Conservation (phyloP, 2,113 vertebrate species). For the Paramisgurnus dabryanus region DNA sequence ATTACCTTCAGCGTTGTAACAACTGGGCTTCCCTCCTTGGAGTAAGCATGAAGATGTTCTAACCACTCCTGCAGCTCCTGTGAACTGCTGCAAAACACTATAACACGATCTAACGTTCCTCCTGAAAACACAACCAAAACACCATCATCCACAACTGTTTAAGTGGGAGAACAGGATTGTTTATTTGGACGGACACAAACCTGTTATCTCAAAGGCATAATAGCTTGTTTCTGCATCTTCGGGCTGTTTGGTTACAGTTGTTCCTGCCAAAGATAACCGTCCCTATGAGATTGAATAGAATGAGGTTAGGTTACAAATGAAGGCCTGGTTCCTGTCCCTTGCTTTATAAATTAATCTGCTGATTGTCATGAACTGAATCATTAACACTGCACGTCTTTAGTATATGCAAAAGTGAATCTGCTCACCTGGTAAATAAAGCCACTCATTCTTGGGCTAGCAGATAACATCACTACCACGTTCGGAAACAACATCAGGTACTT, state of each 20-base stretch:
- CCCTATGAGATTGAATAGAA: constrained; percentile 71
- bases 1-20: constrained; percentile 77
- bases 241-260: constrained; percentile 81
- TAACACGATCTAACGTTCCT: constrained; percentile 79
- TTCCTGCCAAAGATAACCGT: constrained; percentile 82
- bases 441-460: constrained; percentile 95
- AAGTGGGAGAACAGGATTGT: neutral
- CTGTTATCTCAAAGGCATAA: constrained; percentile 89
- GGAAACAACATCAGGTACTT: constrained; percentile 93
- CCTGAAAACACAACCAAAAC: constrained; percentile 69
- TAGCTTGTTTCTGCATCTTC: constrained; percentile 85
- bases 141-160: neutral
- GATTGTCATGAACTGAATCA: neutral
- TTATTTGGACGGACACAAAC: constrained; percentile 69
- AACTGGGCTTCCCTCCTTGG: constrained; percentile 82
- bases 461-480: constrained; percentile 86
- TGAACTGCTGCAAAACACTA: constrained; percentile 83
- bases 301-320: neutral
- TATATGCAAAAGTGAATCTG: neutral
- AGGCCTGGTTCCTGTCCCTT: too few relatives aligned
- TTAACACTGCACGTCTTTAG: neutral
- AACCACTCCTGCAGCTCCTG: constrained; percentile 94
- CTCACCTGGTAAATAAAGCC: constrained; percentile 97
- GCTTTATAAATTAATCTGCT: neutral
- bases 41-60: constrained; percentile 85